A percentile compares a stretch with the other conserved stretches of the same genome.
Conservation (phyloP, 2,113 vertebrate genomes). For the Misgurnus anguillicaudatus region DNA sequence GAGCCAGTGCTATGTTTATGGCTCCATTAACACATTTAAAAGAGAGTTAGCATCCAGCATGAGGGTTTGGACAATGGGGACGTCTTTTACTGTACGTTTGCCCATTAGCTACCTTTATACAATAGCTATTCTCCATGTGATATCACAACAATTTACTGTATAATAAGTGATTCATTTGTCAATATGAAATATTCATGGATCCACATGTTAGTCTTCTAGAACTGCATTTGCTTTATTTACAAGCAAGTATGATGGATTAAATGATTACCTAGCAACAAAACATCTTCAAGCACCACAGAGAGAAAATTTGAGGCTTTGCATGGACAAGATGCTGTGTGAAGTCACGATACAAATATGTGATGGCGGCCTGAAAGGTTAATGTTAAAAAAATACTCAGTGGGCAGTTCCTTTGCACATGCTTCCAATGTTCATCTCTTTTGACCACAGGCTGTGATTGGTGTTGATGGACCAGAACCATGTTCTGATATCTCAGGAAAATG, state of each 20-base stretch:
- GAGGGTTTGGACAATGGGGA: neutral
- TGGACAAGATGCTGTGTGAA: neutral
- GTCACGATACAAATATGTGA: neutral
- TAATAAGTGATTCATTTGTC: too few species aligned
- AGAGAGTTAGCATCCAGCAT: neutral
- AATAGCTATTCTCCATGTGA: too few species aligned
- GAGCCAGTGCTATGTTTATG: neutral
- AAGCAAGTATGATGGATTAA: neutral
- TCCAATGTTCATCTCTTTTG: slow-evolving; percentile 9
- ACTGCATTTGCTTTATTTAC: too few species aligned
- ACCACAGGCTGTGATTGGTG: neutral
- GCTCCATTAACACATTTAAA: neutral
- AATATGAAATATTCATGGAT: too few species aligned
- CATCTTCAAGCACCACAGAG: neutral
- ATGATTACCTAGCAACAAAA: neutral
- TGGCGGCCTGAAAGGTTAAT: neutral
- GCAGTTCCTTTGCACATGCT: neutral
- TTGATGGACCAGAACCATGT: neutral
- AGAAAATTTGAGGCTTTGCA: neutral
- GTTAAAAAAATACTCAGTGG: slow-evolving; percentile 1
- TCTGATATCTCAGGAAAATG: neutral
- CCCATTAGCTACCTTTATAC: too few species aligned
- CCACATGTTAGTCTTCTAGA: too few species aligned
- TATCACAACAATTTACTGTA: too few species aligned
- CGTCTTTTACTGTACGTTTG: neutral